These are phyloP conservation scores for Agelastica alni DNA, from an alignment of 2,888 invertebrate genomes.

Conservation along the genomic window DNA sequence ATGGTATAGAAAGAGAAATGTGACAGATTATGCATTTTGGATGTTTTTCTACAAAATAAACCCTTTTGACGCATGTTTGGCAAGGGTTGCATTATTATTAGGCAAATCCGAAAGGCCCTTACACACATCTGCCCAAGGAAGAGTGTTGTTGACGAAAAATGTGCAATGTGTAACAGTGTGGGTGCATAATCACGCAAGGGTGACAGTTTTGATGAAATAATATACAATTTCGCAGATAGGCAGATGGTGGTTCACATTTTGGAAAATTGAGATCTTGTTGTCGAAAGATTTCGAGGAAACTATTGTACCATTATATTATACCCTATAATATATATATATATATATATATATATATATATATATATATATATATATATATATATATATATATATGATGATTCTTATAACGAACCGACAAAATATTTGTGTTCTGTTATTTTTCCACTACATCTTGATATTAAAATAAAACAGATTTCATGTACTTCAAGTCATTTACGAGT, in stretches of 20 bases:
- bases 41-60: conserved; percentile 18
- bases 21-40: conserved; percentile 16
- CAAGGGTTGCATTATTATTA: conserved; percentile 34
- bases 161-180: conserved; percentile 19
- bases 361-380: too few relatives aligned
- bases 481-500: too few relatives aligned
- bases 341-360: too few relatives aligned
- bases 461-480: too few relatives aligned
- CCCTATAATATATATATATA: too few relatives aligned
- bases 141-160: conserved; percentile 25
- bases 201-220: conserved; percentile 15
- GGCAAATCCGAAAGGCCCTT: conserved; percentile 24
- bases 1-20: too few relatives aligned
- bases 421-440: too few relatives aligned
- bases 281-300: background rate
- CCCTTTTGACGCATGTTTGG: conserved; percentile 24
- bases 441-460: too few relatives aligned
- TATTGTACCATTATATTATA: background rate
- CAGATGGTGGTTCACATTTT: conserved; percentile 8
- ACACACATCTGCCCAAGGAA: conserved; percentile 27
- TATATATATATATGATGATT: too few relatives aligned
- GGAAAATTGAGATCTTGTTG: conserved; percentile 8
- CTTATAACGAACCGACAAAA: too few relatives aligned
- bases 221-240: background rate
- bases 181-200: conserved; percentile 22